Conservation (phyloP, 2,797 vertebrate species). For the Danionella dracula region DNA sequence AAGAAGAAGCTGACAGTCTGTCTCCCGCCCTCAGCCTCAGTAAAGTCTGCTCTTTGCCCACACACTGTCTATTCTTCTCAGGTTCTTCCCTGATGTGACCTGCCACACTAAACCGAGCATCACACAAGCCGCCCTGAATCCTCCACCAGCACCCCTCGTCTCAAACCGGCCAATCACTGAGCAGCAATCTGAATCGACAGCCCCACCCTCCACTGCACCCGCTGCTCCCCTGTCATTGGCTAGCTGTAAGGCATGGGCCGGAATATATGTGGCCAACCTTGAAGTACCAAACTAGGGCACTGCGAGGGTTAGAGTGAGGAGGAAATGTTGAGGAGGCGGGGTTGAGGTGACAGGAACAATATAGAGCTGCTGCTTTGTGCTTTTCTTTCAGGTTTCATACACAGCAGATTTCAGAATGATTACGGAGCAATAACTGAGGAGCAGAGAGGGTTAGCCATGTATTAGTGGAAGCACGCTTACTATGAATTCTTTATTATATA, state of each 20-base stretch:
- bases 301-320: conserved; percentile 63
- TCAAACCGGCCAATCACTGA: conserved; percentile 33
- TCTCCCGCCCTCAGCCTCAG: neutral
- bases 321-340: conserved; percentile 25
- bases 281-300: conserved; percentile 76
- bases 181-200: conserved; percentile 52
- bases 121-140: neutral
- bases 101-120: conserved; percentile 12
- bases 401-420: neutral
- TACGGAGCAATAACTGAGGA: neutral
- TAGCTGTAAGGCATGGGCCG: conserved; percentile 66
- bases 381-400: neutral
- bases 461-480: too few species aligned
- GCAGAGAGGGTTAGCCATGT: too few species aligned
- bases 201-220: conserved; percentile 60
- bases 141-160: conserved; percentile 7
- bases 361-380: conserved; percentile 36
- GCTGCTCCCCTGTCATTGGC: conserved; percentile 65
- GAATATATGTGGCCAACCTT: conserved; percentile 76
- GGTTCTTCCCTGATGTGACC: conserved; percentile 27
- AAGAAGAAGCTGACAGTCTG: too few species aligned
- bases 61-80: neutral
- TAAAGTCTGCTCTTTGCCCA: neutral
- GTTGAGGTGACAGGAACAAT: conserved; percentile 14
- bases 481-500: too few species aligned